Percentiles rank a stretch among this genome's conserved stretches.
Evolutionary conservation across 2,113 vertebrate genomes (phyloP).

Genomic region (Probosciger aterrimus): DNA sequence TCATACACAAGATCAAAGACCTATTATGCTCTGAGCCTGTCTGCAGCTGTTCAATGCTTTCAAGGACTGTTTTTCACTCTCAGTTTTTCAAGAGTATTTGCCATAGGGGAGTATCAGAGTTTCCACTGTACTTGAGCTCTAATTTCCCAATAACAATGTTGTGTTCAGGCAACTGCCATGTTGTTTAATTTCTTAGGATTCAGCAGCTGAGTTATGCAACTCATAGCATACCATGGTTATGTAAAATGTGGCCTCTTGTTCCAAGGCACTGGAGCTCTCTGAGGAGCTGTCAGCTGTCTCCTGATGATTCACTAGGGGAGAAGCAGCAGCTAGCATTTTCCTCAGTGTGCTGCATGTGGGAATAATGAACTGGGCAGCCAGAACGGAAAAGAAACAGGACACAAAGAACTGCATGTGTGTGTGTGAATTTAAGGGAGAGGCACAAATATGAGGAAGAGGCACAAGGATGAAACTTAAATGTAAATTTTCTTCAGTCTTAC

Average conservation of each 20-base stretch:
- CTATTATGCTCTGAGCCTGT: slow-evolving; percentile 8
- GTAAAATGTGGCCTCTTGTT: background rate
- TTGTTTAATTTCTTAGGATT: background rate
- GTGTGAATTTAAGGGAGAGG: background rate
- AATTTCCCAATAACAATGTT: background rate
- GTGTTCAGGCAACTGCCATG: background rate
- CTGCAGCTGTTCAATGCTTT: slow-evolving; percentile 11
- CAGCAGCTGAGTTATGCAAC: background rate
- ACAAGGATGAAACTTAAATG: background rate
- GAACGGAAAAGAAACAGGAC: background rate
- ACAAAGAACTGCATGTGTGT: background rate
- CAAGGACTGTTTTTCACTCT: background rate
- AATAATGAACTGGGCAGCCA: background rate
- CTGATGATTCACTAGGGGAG: background rate
- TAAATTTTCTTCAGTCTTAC: background rate
- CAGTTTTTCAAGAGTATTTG: background rate
- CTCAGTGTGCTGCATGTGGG: background rate
- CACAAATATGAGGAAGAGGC: background rate
- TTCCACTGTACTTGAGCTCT: background rate
- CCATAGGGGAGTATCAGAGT: background rate
- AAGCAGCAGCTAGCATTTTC: background rate
- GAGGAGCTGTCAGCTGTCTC: background rate
- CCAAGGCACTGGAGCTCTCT: background rate
- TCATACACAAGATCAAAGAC: slow-evolving; percentile 30
- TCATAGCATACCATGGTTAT: background rate